Conservation (phyloP, 1,140 invertebrate species). For the Hycleus phaleratus region DNA sequence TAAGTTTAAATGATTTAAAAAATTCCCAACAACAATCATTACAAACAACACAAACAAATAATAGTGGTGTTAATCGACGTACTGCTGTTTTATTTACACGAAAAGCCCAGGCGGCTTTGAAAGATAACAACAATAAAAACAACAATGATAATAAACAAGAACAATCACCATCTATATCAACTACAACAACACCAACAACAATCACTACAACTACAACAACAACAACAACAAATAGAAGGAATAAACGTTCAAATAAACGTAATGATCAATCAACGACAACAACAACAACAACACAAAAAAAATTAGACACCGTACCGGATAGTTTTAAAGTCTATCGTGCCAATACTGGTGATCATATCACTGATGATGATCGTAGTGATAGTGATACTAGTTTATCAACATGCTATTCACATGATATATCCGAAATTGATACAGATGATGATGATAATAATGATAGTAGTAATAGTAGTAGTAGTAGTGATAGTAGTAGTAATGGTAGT, state of each 20-base stretch:
- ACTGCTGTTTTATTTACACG: conserved; percentile 77
- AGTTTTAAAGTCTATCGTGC: conserved; percentile 37
- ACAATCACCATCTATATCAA: not conserved
- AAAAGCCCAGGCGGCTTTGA: conserved; percentile 54
- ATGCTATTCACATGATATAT: conserved; percentile 37
- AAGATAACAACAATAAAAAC: conserved; percentile 19
- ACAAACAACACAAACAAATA: conserved; percentile 4
- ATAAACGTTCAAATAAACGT: conserved; percentile 20
- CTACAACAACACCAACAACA: not conserved
- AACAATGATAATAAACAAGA: conserved; percentile 32
- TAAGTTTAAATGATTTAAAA: conserved; percentile 29
- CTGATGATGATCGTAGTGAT: conserved; percentile 37
- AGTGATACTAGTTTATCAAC: conserved; percentile 38
- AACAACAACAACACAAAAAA: conserved; percentile 14
- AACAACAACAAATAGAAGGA: conserved; percentile 17
- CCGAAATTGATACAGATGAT: conserved; percentile 38
- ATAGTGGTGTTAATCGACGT: conserved; percentile 63
- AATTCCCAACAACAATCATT: conserved; percentile 6
- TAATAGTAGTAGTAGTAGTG: no score
- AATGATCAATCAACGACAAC: conserved; percentile 2
- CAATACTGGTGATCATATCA: conserved; percentile 26
- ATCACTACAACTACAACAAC: not conserved
- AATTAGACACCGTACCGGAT: conserved; percentile 29
- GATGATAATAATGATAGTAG: conserved; percentile 21
- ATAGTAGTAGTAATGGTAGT: no score